Evolutionary conservation across 2,888 invertebrate species (phyloP).

Genomic region (Trichogramma evanescens): DNA sequence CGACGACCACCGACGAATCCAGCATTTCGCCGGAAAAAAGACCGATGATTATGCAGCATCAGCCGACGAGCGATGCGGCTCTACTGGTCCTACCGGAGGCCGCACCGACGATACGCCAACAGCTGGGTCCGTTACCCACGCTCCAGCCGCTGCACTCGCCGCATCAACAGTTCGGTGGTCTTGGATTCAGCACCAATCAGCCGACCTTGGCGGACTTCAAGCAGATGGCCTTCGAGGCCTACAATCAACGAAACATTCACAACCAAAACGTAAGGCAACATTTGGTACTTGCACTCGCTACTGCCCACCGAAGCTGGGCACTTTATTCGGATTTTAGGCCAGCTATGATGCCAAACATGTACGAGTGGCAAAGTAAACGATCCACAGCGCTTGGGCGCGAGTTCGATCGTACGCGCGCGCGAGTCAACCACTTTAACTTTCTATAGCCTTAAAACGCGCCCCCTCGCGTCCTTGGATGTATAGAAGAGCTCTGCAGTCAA

Average conservation of each 20-base stretch:
- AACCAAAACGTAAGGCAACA: slow-evolving; percentile 38
- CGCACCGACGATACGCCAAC: slow-evolving; percentile 29
- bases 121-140: too few relatives aligned
- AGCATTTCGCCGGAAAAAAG: slow-evolving; percentile 37
- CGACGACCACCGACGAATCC: slow-evolving; percentile 27
- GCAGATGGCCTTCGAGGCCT: slow-evolving; percentile 43
- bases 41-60: slow-evolving; percentile 33
- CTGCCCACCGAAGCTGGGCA: too few relatives aligned
- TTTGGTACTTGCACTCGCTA: not conserved
- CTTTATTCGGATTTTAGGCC: not conserved
- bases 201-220: slow-evolving; percentile 43
- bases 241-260: slow-evolving; percentile 42
- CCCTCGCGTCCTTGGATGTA: slow-evolving; percentile 27
- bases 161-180: not conserved
- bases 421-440: slow-evolving; percentile 42
- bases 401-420: slow-evolving; percentile 34
- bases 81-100: slow-evolving; percentile 32
- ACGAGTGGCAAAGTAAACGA: slow-evolving; percentile 18
- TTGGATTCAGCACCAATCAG: slow-evolving; percentile 30
- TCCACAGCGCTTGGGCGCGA: slow-evolving; percentile 4
- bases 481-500: slow-evolving; percentile 17
- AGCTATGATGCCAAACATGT: slow-evolving; percentile 2
- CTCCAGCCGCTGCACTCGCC: not conserved
- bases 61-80: not conserved
- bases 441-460: slow-evolving; percentile 1